Base-by-base conservation (phyloP, 2,113 vertebrate genomes). In the Condylura cristata region DNA sequence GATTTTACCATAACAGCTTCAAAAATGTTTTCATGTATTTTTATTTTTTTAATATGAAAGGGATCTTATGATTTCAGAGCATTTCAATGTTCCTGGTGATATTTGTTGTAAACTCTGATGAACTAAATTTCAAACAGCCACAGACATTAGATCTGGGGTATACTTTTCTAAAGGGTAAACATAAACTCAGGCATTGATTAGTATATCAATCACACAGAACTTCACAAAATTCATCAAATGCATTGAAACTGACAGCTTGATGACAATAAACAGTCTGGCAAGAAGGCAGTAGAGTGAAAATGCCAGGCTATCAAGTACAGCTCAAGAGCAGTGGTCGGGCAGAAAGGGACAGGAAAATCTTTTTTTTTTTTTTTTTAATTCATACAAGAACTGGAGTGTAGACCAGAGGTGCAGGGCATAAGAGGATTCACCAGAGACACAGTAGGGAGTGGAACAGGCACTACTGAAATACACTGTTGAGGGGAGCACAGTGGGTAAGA, bases 61-160 rank as follows among this genome's bases (percentile, higher is more conserved):
- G 18, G 32, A n/a, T 4, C 28, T 60, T 72, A 32, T 71, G 61
- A 86, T 87, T 70, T 93, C 41, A 84, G 7, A 61, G 32, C 32
- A 44, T 12, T 79, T 87, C 48, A 79, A 16, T 58, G 71, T 20
- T 4, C 41, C 65, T 24, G 53, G 24, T 0, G 14, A 48, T 12
- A 81, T 70, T 13, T 75, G 48, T 53, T 56, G 3, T 20, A 90
- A 79, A 20, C 12, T 83, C 66, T 81, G 79, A 85, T 53, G 34
- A 86, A 41, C 18, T 66, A 14, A 91, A 80, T 80, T 96, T 89
- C 79, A 89, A 79, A 88, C 9, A 80, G 2, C 20, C 66, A 61
- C 71, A 61, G 0, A 81, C 6, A 2, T 74, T 56, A 81, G 34
- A 34, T 24, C 41, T 53, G 17, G 32, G 22, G 61, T 46, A 16